Base-by-base conservation (phyloP, 2,888 invertebrate species). In the Cryptus armator region DNA sequence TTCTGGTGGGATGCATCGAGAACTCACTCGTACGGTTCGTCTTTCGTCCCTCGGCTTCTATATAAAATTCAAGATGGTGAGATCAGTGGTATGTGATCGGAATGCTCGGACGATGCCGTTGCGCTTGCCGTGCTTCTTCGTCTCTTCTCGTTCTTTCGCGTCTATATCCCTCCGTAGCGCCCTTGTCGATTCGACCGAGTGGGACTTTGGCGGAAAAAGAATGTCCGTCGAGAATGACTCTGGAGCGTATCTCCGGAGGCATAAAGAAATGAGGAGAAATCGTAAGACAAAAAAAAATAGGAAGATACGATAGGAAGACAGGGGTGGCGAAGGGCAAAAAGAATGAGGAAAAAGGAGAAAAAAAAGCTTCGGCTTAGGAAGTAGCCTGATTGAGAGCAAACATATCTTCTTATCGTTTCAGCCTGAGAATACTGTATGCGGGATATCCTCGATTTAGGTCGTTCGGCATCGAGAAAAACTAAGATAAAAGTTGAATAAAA, bases 1-100 rank as follows among this genome's bases (percentile, higher is more conserved):
- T 12, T 12, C 43, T 37, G 37, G 0, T 12, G n/a, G 32, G n/a
- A 29, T 48, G 29, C 64, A 72, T 56, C 44, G 32, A 32, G 62
- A 14, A 32, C 24, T 3, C 24, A 16, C 64, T 72, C 72, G 72
- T 64, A 46, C 44, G 24, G 16, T 46, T 48, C 64, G 62, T 76
- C 72, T 72, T 43, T 48, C 48, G 62, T 76, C 72, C 68, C 51
- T 44, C 24, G 56, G 24, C 56, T 56, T 32, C 64, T 37, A 72
- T 74, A 81, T 56, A 85, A 82, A 82, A 78, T 82, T 75, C 79
- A 78, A 79, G 85, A 85, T 71, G 75, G 82, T 75, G 74, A 81
- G 81, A 82, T 82, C 79, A 48, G 82, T 71, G 56, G 70, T 82
- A 82, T 85, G 85, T 85, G 85, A 85, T 85, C 81, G 56, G 85